phyloP scores from a whole-genome alignment of 2,888 invertebrate genomes.

The Athrips mouffetella region DNA sequence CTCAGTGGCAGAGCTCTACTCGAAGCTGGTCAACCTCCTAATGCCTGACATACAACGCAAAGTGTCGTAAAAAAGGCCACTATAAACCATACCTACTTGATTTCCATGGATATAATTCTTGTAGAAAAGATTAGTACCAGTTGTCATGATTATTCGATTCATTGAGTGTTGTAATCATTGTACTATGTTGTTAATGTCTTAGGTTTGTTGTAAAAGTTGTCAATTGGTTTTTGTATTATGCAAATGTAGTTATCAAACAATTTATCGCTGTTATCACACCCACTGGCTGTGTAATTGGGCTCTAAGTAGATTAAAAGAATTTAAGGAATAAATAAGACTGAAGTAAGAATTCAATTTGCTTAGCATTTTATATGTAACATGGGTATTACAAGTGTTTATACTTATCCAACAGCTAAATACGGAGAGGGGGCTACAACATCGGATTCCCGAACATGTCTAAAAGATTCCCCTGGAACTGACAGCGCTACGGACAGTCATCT shows the following conservation, averaged over 20 bases:
- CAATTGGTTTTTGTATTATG: too few species aligned
- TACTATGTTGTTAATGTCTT: neutral
- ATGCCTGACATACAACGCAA: too few species aligned
- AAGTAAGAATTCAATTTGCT: too few species aligned
- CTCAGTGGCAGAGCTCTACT: too few species aligned
- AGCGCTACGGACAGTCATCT: constrained; percentile 87
- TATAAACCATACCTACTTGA: too few species aligned
- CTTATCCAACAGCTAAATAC: constrained; percentile 44
- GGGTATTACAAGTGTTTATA: neutral
- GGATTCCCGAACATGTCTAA: constrained; percentile 81
- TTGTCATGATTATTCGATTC: neutral
- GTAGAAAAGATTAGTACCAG: neutral
- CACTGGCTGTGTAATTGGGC: neutral
- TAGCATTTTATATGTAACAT: too few species aligned
- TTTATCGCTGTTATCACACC: constrained; percentile 18
- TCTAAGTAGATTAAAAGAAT: neutral
- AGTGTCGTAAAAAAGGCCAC: too few species aligned
- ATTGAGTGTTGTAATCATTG: constrained; percentile 27
- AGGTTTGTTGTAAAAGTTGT: too few species aligned
- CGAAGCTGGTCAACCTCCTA: too few species aligned
- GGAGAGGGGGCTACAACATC: constrained; percentile 57
- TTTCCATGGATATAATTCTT: too few species aligned
- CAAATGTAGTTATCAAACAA: constrained; percentile 13
- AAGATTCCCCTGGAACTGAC: constrained; percentile 80
- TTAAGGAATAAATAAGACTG: neutral